A percentile compares a stretch with the other conserved stretches of the same genome.
Conservation (phyloP, 2,797 vertebrate genomes). For the Chaetophractus vellerosus region DNA sequence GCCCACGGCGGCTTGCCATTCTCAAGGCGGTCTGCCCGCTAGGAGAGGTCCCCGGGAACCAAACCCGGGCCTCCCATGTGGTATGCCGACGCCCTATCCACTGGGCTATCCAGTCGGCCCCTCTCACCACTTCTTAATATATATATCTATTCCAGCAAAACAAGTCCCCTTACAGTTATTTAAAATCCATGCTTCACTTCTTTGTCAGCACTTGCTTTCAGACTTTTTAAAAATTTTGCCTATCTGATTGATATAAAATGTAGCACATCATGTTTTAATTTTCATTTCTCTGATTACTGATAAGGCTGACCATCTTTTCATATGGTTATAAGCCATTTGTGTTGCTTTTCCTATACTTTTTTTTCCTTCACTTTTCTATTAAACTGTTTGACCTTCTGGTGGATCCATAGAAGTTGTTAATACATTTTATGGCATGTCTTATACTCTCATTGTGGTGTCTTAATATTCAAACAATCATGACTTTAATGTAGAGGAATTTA, state of each 20-base stretch:
- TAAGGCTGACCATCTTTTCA: neutral
- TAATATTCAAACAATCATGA: neutral
- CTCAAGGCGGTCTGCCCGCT: too few relatives aligned
- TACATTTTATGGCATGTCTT: neutral
- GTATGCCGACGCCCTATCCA: too few relatives aligned
- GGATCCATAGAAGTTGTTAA: neutral
- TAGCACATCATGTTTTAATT: neutral
- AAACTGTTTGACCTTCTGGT: neutral
- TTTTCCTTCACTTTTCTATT: neutral
- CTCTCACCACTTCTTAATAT: neutral
- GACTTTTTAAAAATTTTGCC: neutral
- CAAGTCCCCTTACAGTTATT: too few relatives aligned
- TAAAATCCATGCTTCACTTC: neutral
- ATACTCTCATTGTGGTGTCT: neutral
- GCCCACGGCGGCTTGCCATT: too few relatives aligned
- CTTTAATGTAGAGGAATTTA: neutral
- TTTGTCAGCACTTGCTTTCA: neutral
- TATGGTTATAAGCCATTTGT: neutral
- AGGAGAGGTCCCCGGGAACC: too few relatives aligned
- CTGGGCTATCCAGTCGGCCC: too few relatives aligned
- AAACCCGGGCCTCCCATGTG: too few relatives aligned
- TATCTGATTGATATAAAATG: neutral
- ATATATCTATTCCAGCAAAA: neutral
- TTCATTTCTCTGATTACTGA: conserved; percentile 5
- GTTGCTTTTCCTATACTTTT: neutral